Evolutionary conservation across 2,888 invertebrate species (phyloP), one percentile per base, ranked within the genome.

Genomic region (Eupithecia insigniata): DNA sequence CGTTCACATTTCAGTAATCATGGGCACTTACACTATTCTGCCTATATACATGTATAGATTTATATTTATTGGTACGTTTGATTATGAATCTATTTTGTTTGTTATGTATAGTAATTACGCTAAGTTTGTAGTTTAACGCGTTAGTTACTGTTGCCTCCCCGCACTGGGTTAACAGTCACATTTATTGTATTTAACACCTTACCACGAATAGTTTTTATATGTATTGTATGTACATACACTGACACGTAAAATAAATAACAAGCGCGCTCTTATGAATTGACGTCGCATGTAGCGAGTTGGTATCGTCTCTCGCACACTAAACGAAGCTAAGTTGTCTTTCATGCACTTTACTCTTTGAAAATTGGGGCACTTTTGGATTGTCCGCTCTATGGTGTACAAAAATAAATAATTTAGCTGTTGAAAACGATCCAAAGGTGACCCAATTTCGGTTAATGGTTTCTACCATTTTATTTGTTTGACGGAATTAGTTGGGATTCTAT

Each of bases 51-150:
- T 88, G 91, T 93, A 92, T 91, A 88, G 89, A 90, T 90, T 89
- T 89, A 91, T 89, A 92, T 92, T 93, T 94, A 94, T 94, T 96
- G 96, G 96, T 96, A 96, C 96, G 94, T 96, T 96, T 95, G 95
- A 95, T 95, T 95, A 95, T 95, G 94, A 93, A 91, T 92, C 94
- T 95, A 95, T 95, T 93, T 91, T 90, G 92, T 86, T 93, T 89
- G 74, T 77, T 78, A 79, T 87, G 93, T 95, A 86, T 87, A 95
- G 94, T 94, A 94, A 95, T 95, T 95, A 95, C 93, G 88, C 94
- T 95, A 94, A 89, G 87, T 92, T 92, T 88, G 86, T 87, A 69
- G 69, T 83, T 82, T 90, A 82, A 84, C 90, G 89, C 87, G 85
- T 79, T 81, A 77, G 78, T 82, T 89, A 87, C 92, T 92, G 93